Conservation (phyloP, 2,888 invertebrate species). For the Lymantria monacha region DNA sequence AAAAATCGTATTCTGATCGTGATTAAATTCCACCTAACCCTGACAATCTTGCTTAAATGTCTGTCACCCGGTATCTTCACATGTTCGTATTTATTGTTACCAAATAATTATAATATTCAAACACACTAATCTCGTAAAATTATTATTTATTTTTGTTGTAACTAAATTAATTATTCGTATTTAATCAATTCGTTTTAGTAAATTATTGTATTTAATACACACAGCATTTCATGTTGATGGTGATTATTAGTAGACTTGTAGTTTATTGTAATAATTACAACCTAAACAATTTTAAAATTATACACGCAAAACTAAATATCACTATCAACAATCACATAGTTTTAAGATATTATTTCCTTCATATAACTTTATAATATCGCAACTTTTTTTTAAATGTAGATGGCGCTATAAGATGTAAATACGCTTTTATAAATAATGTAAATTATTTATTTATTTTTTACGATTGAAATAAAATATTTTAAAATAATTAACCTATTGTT, state of each 20-base stretch:
- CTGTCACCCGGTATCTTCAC: constrained; percentile 15
- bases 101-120: constrained; percentile 50
- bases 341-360: not conserved
- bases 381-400: constrained; percentile 47
- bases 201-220: constrained; percentile 25
- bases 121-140: constrained; percentile 24
- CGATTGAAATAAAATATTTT: constrained; percentile 46
- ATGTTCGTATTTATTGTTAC: constrained; percentile 59
- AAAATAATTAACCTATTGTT: not conserved
- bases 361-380: constrained; percentile 21
- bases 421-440: constrained; percentile 64
- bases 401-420: constrained; percentile 69
- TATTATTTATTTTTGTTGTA: constrained; percentile 28
- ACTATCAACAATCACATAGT: not conserved
- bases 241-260: not conserved
- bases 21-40: not conserved
- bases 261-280: not conserved
- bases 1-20: too few species aligned
- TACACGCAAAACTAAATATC: not conserved
- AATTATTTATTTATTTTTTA: constrained; percentile 78
- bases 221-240: constrained; percentile 4
- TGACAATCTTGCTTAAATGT: not conserved
- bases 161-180: constrained; percentile 21
- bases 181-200: constrained; percentile 24
- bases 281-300: too few species aligned